Base-by-base conservation (phyloP, 1,140 invertebrate species). In the Himalopsyche phryganea region DNA sequence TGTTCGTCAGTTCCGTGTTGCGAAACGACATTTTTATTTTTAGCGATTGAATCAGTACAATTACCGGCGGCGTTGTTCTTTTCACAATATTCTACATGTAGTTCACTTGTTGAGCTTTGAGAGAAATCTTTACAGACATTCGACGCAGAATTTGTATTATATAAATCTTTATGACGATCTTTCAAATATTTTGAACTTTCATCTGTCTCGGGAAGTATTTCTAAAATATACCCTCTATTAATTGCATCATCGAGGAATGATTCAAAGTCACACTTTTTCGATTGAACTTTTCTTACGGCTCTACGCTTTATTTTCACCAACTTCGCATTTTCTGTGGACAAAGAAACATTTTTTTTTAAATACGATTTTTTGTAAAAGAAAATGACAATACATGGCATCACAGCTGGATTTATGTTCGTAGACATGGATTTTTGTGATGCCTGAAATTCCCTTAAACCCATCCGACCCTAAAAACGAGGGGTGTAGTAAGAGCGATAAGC, bases 241-340 rank as follows among this genome's bases (percentile, higher is more conserved):
- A 49, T 23, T 7, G 55, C 60, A 19, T 58, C 48, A 32, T 58
- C 19, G 2, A 62, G 38, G 33, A 63, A 63, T 3, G 45, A 40
- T 38, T 46, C 6, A 45, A 63, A 58, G 19, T 63, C 41, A 32
- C 50, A 58, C 41, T 58, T 50, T n/a, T 45, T 46, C 1, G 55
- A 63, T 58, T 58, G 23, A n/a, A 40, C 14, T 46, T 33, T 58
- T 23, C 56, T 58, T 1, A 58, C 51, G 0, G 49, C 61, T 49
- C 51, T 20, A 11, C 56, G 44, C 32, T 63, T 63, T 1, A 40
- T 50, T 50, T 58, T 63, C 6, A 40, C 35, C 6, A 63, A 13
- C 50, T 50, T 58, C 7, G 47, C 35, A 32, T 50, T 52, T 58
- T 55, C 61, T 63, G 51, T 38, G 58, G 58, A 41, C 46, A 42